phyloP scores from a whole-genome alignment of 2,797 vertebrate genomes.

The Tenualosa ilisha region DNA sequence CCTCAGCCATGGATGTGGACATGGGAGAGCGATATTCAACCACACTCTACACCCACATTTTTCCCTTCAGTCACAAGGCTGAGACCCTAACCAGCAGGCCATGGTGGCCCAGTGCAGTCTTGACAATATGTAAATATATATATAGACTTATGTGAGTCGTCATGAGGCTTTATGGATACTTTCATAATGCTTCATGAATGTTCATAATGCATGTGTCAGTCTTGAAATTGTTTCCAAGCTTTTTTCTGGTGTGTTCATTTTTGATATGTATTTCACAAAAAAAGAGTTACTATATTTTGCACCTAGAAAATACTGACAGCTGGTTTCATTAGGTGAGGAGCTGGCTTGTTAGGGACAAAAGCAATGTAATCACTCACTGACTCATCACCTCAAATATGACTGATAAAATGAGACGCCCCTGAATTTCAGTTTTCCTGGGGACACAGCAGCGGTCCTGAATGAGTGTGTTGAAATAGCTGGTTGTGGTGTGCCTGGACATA shows the following conservation, averaged over 20 bases:
- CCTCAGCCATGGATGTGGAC: too few relatives aligned
- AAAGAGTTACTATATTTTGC: neutral
- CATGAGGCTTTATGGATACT: too few relatives aligned
- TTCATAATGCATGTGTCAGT: too few relatives aligned
- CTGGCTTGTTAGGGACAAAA: neutral
- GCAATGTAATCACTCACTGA: neutral
- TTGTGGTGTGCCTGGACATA: slow-evolving; percentile 10
- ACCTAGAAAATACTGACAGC: neutral
- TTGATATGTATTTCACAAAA: neutral
- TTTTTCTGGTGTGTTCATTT: neutral
- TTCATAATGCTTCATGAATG: too few relatives aligned
- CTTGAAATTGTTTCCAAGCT: too few relatives aligned
- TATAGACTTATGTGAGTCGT: too few relatives aligned
- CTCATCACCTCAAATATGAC: neutral
- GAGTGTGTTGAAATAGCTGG: slow-evolving; percentile 3
- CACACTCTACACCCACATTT: too few relatives aligned
- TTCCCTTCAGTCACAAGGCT: too few relatives aligned
- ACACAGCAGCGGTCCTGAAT: neutral
- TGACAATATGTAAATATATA: too few relatives aligned
- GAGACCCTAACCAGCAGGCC: too few relatives aligned
- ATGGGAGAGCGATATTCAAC: too few relatives aligned
- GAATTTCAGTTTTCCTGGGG: neutral
- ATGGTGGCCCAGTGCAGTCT: too few relatives aligned
- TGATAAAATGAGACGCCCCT: neutral
- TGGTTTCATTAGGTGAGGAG: neutral